phyloP scores from a whole-genome alignment of 2,797 vertebrate species.

The Phoeniculus purpureus region DNA sequence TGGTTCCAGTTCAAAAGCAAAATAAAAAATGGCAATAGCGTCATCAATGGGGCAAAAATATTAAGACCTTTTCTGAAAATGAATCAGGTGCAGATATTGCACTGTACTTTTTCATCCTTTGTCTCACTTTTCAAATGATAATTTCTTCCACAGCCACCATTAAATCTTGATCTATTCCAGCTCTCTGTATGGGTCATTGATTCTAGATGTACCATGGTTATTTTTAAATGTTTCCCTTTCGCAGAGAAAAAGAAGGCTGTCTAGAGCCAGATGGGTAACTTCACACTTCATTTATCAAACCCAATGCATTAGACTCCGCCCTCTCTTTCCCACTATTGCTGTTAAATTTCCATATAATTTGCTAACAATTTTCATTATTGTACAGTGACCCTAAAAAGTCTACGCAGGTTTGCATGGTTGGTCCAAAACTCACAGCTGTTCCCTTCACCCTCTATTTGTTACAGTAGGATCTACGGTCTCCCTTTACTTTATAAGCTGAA shows the following conservation, averaged over 20 bases:
- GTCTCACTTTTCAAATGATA: slow-evolving; percentile 78
- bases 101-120: slow-evolving; percentile 73
- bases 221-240: slow-evolving; percentile 83
- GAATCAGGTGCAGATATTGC: slow-evolving; percentile 51
- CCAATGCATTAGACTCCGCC: slow-evolving; percentile 85
- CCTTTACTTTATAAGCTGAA: slow-evolving; percentile 77
- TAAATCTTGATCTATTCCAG: slow-evolving; percentile 84
- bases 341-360: slow-evolving; percentile 99
- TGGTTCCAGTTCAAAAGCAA: slow-evolving; percentile 8
- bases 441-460: slow-evolving; percentile 81
- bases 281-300: slow-evolving; percentile 99
- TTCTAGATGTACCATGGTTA: slow-evolving; percentile 82
- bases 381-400: slow-evolving; percentile 93
- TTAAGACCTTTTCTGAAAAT: slow-evolving; percentile 1
- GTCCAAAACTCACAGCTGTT: slow-evolving; percentile 90
- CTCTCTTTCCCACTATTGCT: slow-evolving; percentile 86
- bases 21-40: slow-evolving; percentile 14
- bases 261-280: slow-evolving; percentile 97
- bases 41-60: slow-evolving; percentile 12
- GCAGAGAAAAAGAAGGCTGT: slow-evolving; percentile 78
- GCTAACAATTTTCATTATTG: slow-evolving; percentile 99
- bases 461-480: slow-evolving; percentile 80
- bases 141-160: slow-evolving; percentile 78
- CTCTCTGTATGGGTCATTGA: slow-evolving; percentile 81
- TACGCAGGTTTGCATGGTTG: slow-evolving; percentile 84